phyloP scores from a whole-genome alignment of 1,140 invertebrate species.

The Drosophila ironensis region DNA sequence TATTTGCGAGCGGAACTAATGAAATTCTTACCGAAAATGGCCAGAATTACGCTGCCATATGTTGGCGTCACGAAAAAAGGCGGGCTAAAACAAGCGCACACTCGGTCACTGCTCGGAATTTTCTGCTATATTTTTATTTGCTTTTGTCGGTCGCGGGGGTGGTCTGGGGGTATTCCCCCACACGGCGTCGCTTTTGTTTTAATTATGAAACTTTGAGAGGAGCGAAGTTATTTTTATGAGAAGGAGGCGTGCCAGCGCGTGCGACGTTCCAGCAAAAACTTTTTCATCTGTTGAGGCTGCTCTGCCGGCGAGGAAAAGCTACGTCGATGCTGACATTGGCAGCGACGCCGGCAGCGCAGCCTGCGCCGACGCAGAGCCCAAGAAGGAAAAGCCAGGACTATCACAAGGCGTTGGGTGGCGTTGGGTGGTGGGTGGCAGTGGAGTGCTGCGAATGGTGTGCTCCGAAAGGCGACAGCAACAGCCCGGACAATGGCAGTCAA shows the following conservation, averaged over 20 bases:
- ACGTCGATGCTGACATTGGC: slow-evolving; percentile 21
- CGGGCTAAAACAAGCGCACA: slow-evolving; percentile 50
- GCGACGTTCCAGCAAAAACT: slow-evolving; percentile 59
- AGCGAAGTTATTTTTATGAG: slow-evolving; percentile 39
- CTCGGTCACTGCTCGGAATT: not conserved
- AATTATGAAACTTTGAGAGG: slow-evolving; percentile 44
- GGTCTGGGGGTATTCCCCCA: slow-evolving; percentile 23
- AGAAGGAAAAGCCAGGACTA: slow-evolving; percentile 15
- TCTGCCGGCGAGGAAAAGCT: slow-evolving; percentile 31
- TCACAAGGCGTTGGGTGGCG: too few species aligned
- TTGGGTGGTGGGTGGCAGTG: too few species aligned
- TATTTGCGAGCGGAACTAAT: slow-evolving; percentile 12
- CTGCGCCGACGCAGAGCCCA: slow-evolving; percentile 36
- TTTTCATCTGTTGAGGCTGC: slow-evolving; percentile 74
- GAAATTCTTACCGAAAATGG: slow-evolving; percentile 46
- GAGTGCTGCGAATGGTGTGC: too few species aligned
- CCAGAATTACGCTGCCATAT: slow-evolving; percentile 67
- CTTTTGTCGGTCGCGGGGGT: not conserved
- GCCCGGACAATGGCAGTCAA: slow-evolving; percentile 20
- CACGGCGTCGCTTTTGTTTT: slow-evolving; percentile 20
- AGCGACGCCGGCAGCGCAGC: slow-evolving; percentile 6
- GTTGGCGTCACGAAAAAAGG: slow-evolving; percentile 53
- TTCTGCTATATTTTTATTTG: not conserved
- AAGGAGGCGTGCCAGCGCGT: slow-evolving; percentile 45
- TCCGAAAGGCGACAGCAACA: slow-evolving; percentile 12